Base-by-base conservation (phyloP, 2,888 invertebrate species). In the Napeogenes inachia region DNA sequence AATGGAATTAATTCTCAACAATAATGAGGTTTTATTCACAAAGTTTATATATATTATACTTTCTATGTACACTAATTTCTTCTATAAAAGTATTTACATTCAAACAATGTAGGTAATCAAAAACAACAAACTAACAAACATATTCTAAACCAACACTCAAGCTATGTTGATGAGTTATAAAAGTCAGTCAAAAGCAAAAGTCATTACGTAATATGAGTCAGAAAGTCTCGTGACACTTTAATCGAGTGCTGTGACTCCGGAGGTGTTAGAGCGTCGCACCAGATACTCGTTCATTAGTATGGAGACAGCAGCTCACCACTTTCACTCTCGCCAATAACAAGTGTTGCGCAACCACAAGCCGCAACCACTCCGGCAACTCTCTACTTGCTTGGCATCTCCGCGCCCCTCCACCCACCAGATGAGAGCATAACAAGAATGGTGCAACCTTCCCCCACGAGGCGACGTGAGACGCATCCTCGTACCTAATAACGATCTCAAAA, bases 321-420 rank as follows among this genome's bases (percentile, higher is more conserved):
- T 90, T 90, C 89, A 89, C 89, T 89, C 87, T 89, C 87, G 77
- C 75, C 78, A 82, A 85, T 79, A 85, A 84, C 87, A 84, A 84
- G 83, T 82, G 76, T 90, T 89, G 87, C 82, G 89, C 84, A 89
- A 90, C 80, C 73, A 70, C 21, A 21, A 21, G 21, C 64, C 71
- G 67, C 68, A 66, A 73, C 73, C 68, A 73, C 73, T 70, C 70
- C 68, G 70, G 64, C 81, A 76, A 77, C 87, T 87, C 87, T 87
- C 86, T 83, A 83, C 81, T 76, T 63, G 75, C 70, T 67, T 63
- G 21, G 21, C 66, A 54, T 74, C 63, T 47, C 64, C 59, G 21
- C 55, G 53, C 56, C 63, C 68, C 68, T 63, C 60, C 64, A 75
- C 74, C 73, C 21, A 21, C 21, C 21, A 21, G 21, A 21, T 21